Evolutionary conservation across 2,888 invertebrate species (phyloP), one percentile per base, ranked within the genome.

Genomic region (Herminia tarsipennalis): DNA sequence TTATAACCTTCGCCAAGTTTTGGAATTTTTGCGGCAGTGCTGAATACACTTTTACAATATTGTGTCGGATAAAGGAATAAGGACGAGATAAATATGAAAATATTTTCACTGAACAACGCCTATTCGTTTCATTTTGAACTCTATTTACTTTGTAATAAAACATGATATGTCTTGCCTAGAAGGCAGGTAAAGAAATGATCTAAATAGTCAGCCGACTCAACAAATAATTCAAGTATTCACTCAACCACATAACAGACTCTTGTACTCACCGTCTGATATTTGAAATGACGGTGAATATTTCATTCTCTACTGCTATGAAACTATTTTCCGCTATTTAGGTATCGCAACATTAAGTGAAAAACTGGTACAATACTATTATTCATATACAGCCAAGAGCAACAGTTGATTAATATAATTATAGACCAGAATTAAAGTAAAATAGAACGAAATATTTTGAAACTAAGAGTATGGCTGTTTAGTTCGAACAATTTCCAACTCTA

Each of bases 11-110:
- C 56, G 51, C 54, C 46, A 62, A 58, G 56, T 62, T 70, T 50
- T 57, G 63, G 72, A 70, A 72, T 72, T 68, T 53, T 71, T 63
- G 60, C 46, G 69, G 69, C 41, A 46, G 47, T 55, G 54, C 41
- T 70, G 56, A 72, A 74, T 74, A 68, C 56, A 61, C 57, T 72
- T 68, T 65, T 60, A 65, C 48, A 65, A 65, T 65, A 60, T 65
- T 60, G 47, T 65, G 51, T 49, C 40, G 40, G 29, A 50, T 38
- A 60, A 51, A 48, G 60, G 62, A 50, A 59, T 50, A 61, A 57
- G 37, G 50, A 46, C 46, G 41, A 49, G 50, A 49, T 57, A 50
- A 69, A 55, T 48, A 55, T 55, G 58, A 65, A 66, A 61, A 66
- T 66, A 62, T 65, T 62, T 55, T 62, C 35, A 21, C 21, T 32